phyloP scores from a whole-genome alignment of 2,797 vertebrate genomes.

The Nyctalus aviator region DNA sequence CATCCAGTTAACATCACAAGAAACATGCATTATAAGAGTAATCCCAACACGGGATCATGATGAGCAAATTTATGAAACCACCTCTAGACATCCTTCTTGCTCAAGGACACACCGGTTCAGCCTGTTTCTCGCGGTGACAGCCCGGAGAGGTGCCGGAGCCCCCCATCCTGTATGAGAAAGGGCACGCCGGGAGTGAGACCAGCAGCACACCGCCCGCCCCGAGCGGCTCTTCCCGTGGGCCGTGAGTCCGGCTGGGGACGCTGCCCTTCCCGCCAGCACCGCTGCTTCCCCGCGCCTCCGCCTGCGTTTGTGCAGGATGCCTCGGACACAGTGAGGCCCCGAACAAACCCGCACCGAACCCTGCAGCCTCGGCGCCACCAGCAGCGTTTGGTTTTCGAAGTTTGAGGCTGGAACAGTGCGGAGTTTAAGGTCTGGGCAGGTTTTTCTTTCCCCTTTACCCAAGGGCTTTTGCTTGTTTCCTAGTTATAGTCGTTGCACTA shows the following conservation, averaged over 20 bases:
- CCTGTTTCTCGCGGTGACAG: constrained; percentile 63
- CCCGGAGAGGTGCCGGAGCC: constrained; percentile 62
- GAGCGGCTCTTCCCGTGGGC: too few relatives aligned
- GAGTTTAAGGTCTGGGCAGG: constrained; percentile 62
- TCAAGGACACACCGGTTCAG: constrained; percentile 41
- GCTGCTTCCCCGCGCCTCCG: constrained; percentile 64
- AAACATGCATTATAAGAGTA: not conserved
- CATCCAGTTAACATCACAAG: constrained; percentile 26
- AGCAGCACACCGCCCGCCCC: not conserved
- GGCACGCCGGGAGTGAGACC: constrained; percentile 44
- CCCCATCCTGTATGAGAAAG: constrained; percentile 66
- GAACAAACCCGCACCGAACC: constrained; percentile 58
- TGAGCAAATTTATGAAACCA: not conserved
- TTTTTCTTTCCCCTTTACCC: constrained; percentile 64
- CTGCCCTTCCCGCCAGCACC: constrained; percentile 34
- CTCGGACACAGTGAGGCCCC: constrained; percentile 62
- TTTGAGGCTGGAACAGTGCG: constrained; percentile 67
- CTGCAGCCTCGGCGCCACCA: fast-evolving
- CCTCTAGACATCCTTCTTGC: constrained; percentile 57
- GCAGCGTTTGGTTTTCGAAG: constrained; percentile 70
- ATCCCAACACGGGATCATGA: constrained; percentile 17
- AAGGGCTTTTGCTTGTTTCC: constrained; percentile 77
- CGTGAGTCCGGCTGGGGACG: not conserved
- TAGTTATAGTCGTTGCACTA: constrained; percentile 77
- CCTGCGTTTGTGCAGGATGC: constrained; percentile 65